Conservation (phyloP, 2,888 invertebrate genomes). For the Endomychus coccineus region DNA sequence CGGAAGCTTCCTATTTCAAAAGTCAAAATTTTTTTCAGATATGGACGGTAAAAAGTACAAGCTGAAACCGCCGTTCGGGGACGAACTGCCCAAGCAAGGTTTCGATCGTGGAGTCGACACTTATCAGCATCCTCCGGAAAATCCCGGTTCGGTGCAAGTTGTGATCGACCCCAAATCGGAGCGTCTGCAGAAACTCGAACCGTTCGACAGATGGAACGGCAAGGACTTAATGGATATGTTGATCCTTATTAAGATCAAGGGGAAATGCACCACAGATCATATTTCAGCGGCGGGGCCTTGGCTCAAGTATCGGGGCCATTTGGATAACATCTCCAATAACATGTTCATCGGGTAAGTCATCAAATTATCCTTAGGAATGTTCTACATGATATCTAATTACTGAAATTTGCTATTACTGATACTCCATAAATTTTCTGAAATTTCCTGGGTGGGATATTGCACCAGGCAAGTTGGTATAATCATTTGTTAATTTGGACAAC, state of each 20-base stretch:
- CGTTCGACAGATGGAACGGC: constrained; percentile 88
- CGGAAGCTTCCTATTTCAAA: too few species aligned
- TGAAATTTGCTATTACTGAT: too few species aligned
- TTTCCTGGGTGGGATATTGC: too few species aligned
- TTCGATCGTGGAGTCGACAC: constrained; percentile 93
- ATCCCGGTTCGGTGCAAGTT: constrained; percentile 55
- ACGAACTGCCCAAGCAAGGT: constrained; percentile 80
- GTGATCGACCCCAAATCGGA: constrained; percentile 77
- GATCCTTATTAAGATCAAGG: constrained; percentile 89
- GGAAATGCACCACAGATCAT: constrained; percentile 97
- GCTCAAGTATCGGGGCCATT: constrained; percentile 93
- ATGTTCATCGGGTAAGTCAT: constrained; percentile 80
- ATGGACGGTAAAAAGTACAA: constrained; percentile 73
- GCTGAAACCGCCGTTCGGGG: constrained; percentile 70
- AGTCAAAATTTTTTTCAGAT: too few species aligned
- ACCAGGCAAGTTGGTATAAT: too few species aligned
- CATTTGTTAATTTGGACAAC: too few species aligned
- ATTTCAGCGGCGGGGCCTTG: constrained; percentile 97
- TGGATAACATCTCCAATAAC: constrained; percentile 97
- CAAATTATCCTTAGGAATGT: neutral
- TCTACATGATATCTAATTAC: too few species aligned
- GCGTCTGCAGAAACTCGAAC: constrained; percentile 78
- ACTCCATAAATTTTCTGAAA: too few species aligned
- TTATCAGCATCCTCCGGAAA: constrained; percentile 75
- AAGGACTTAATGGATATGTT: constrained; percentile 79